Evolutionary conservation across 2,888 invertebrate species (phyloP), one percentile per base, ranked within the genome.

Genomic region (Atethmia centrago): DNA sequence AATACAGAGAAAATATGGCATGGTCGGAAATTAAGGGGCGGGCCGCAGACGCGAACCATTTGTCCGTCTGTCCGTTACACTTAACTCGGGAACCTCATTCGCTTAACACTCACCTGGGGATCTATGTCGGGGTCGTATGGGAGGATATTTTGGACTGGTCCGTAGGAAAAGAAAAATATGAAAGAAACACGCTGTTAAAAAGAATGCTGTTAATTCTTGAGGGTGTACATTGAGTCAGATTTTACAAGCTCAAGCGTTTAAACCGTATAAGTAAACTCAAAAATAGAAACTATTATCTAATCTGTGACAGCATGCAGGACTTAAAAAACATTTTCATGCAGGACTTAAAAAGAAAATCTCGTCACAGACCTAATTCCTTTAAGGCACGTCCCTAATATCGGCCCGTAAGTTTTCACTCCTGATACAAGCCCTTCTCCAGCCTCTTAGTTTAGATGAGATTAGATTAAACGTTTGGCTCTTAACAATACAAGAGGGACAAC

Each of bases 31-130:
- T 88, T 88, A 89, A 88, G 83, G 73, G 75, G 71, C 66, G 77
- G 81, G 76, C 77, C 65, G 62, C 86, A 85, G 86, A 87, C 85
- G 87, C 88, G 88, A 78, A 80, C 87, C 88, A 88, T 92, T 90
- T 90, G 90, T 92, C 88, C 88, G 88, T 90, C 91, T 89, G 92
- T 91, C 91, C 87, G 90, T 88, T 90, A 90, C 87, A 88, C 89
- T 90, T 90, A 89, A 89, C 87, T 88, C 78, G 85, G 86, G 84
- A 86, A 90, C 87, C 91, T 92, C 91, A 92, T 92, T 91, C 92
- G 88, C 84, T 89, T 92, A 90, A 92, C 89, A 90, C 90, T 90
- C 92, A 92, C 92, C 92, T 92, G 92, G 92, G 92, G 91, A 92
- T 84, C 90, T 85, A 56, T 64, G 68, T 21, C 14, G 71, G 36